Conservation (phyloP, 2,797 vertebrate genomes). For the Manis crassicaudata region DNA sequence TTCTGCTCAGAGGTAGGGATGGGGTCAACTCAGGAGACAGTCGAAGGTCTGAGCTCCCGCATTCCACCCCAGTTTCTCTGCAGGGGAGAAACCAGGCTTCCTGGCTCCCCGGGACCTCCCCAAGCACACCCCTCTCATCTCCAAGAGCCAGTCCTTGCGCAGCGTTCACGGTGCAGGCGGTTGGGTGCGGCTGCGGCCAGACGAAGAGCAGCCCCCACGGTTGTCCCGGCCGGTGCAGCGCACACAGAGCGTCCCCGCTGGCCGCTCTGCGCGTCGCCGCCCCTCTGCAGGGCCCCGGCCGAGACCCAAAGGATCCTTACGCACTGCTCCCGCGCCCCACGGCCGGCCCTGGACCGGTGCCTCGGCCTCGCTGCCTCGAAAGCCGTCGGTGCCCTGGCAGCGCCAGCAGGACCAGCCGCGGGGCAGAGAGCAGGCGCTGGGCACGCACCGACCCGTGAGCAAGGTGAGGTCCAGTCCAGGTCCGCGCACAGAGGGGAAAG, state of each 20-base stretch:
- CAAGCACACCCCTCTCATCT: conserved; percentile 91
- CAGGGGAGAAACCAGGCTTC: conserved; percentile 87
- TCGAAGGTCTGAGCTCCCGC: neutral
- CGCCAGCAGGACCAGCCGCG: conserved; percentile 76
- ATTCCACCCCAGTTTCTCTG: conserved; percentile 67
- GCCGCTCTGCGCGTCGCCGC: conserved; percentile 67
- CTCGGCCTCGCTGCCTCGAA: conserved; percentile 79
- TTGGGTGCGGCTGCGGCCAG: conserved; percentile 34
- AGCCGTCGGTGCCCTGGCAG: conserved; percentile 84
- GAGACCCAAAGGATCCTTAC: conserved; percentile 53
- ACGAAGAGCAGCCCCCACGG: neutral
- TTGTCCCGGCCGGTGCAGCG: conserved; percentile 84
- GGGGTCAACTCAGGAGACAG: neutral
- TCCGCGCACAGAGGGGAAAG: neutral
- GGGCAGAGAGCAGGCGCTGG: conserved; percentile 49
- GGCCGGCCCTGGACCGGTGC: conserved; percentile 59
- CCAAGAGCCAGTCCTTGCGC: conserved; percentile 86
- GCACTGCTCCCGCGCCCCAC: neutral
- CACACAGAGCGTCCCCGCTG: conserved; percentile 92
- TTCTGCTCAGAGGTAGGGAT: neutral
- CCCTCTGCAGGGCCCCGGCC: conserved; percentile 59
- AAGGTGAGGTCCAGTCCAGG: conserved; percentile 73
- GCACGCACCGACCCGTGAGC: conserved; percentile 69
- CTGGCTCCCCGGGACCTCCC: conserved; percentile 89
- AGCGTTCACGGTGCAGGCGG: conserved; percentile 72